Percentiles rank a stretch among this genome's conserved stretches.
phyloP scores from a whole-genome alignment of 2,888 invertebrate genomes.

The Anticlea derivata region DNA sequence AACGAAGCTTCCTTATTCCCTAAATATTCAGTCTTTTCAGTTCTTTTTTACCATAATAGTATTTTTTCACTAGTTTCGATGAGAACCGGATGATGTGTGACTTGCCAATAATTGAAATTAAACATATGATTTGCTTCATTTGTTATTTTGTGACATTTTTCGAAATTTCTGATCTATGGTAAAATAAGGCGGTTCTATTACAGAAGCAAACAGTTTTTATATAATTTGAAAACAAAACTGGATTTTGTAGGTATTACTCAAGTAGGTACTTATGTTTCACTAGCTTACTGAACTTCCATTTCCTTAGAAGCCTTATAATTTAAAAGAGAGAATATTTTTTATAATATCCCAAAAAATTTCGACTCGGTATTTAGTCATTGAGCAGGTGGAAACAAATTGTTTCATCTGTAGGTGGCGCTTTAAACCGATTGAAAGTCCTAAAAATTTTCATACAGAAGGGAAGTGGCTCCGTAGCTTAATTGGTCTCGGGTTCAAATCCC shows the following conservation, averaged over 20 bases:
- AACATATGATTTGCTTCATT: conserved; percentile 81
- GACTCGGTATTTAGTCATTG: no score
- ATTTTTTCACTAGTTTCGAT: conserved; percentile 56
- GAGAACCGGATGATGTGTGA: conserved; percentile 67
- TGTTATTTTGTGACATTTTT: conserved; percentile 68
- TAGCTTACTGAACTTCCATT: no score
- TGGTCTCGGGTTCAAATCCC: no score
- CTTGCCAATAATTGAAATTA: conserved; percentile 75
- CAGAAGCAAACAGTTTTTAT: conserved; percentile 9
- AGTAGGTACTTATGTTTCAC: no score
- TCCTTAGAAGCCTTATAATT: no score
- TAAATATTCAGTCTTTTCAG: conserved; percentile 55
- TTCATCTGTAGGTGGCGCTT: no score
- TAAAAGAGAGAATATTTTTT: no score
- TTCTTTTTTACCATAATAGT: conserved; percentile 61
- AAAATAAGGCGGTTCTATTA: conserved; percentile 24
- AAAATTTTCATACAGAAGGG: no score
- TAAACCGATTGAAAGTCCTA: no score
- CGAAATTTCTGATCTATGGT: conserved; percentile 58
- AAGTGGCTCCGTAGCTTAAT: no score
- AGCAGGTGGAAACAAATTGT: no score
- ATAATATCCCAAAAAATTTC: no score
- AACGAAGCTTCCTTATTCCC: conserved; percentile 58
- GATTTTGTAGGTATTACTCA: neutral
- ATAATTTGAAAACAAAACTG: neutral